Evolutionary conservation across 2,797 vertebrate genomes (phyloP), one percentile per base, ranked within the genome.

Genomic region (Zenarchopterus dispar): DNA sequence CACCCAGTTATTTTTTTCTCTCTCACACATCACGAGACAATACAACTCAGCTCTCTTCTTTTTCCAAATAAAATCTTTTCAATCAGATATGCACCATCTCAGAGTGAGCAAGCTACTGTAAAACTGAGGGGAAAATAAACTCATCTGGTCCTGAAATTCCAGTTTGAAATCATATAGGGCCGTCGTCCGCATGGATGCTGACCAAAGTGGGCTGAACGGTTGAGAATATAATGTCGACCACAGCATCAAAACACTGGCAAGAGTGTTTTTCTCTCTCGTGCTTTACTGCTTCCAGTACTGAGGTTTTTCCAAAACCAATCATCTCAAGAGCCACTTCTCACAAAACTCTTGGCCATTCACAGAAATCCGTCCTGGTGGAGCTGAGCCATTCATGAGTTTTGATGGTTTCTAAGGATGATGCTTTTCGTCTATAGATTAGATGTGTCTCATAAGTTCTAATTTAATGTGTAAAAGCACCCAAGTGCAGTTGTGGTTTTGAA

Each of bases 301-400:
- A 82, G 79, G 80, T 84, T 84, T 85, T 53, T 59, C 62, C 28
- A 16, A 65, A 87, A 76, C 56, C 59, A 6, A 53, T 88, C 69
- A 73, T 85, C 77, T 77, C 22, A 28, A 56, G 55, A 73, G 67
- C 56, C 70, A 80, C 68, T 70, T 85, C 46, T 67, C 75, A 78
- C 56, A 68, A 66, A 18, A 50, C 46, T 64, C 57, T 13, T 7
- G 66, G 78, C 58, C 75, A 80, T 80, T 84, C 75, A 85, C 73
- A 79, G 67, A 83, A 75, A 62, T 66, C 57, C 53, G 21, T 50
- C 56, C 43, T 60, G 2, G 54, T 23, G 57, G 56, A 75, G 7
- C 2, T 42, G 3, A n/a, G 66, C 65, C 74, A 67, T 70, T 84
- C 79, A 75, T 28, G 67, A 67, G 53, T 70, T 64, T 48, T 46